phyloP scores from a whole-genome alignment of 2,113 vertebrate genomes.

The Shinisaurus crocodilurus region DNA sequence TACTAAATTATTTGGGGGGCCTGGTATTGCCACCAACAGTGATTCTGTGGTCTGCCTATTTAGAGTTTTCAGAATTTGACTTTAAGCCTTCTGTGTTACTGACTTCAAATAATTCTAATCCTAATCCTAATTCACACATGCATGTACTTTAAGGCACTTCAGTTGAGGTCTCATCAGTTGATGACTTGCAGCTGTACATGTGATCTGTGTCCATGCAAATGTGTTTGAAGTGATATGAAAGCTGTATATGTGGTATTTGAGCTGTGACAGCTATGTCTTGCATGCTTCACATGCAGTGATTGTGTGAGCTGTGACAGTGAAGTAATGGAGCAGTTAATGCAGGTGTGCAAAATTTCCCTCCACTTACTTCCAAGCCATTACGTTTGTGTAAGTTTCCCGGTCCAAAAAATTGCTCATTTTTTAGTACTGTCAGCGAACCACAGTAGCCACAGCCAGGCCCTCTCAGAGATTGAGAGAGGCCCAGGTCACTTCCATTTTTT shows the following conservation, averaged over 20 bases:
- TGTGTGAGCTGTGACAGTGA: neutral
- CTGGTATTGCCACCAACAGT: neutral
- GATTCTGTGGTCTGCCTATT: neutral
- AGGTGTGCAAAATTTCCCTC: no score
- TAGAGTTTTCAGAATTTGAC: neutral
- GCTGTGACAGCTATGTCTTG: neutral
- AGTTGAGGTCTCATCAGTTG: neutral
- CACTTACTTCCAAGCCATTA: no score
- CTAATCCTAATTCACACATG: neutral
- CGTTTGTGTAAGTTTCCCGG: no score
- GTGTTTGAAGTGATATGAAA: neutral
- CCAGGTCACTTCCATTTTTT: no score
- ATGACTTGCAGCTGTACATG: neutral
- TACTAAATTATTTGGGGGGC: neutral
- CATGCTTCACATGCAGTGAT: neutral
- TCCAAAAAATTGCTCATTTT: no score
- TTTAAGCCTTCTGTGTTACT: neutral
- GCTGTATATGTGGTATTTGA: neutral
- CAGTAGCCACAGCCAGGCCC: no score
- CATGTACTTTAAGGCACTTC: neutral
- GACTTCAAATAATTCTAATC: no score
- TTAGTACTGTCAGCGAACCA: no score
- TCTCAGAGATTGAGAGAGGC: no score
- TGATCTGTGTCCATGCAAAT: neutral
- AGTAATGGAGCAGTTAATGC: no score